phyloP scores from a whole-genome alignment of 2,113 vertebrate genomes.

The Myrmophylax atrothorax region DNA sequence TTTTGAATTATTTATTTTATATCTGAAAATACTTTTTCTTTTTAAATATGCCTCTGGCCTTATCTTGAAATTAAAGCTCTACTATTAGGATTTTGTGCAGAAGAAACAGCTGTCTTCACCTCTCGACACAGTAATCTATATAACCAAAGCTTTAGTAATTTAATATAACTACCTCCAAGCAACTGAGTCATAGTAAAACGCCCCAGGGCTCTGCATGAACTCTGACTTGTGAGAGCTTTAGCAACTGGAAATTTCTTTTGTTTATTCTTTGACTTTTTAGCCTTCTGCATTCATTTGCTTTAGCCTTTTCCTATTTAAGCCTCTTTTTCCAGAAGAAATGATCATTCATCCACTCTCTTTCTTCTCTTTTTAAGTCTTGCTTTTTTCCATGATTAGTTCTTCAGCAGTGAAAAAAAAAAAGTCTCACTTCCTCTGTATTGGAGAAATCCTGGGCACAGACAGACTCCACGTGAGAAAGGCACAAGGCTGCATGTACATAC shows the following conservation, averaged over 20 bases:
- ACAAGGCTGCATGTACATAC: background rate
- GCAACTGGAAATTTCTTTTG: background rate
- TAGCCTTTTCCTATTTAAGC: background rate
- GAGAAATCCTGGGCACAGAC: background rate
- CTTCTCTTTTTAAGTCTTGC: background rate
- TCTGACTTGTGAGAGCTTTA: background rate
- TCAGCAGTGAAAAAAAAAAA: background rate
- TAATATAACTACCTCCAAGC: background rate
- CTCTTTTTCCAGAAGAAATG: background rate
- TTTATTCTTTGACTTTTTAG: background rate
- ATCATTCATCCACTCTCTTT: background rate
- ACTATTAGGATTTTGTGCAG: background rate
- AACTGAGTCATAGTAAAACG: background rate
- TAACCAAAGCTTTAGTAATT: background rate
- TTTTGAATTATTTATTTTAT: background rate
- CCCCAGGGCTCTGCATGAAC: background rate
- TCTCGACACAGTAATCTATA: background rate
- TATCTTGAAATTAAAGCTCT: background rate
- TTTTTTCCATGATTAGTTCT: background rate
- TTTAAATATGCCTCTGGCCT: background rate
- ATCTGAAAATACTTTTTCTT: background rate
- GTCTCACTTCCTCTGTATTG: background rate
- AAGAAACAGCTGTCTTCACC: background rate
- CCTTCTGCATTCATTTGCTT: background rate
- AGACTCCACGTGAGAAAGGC: background rate